Conservation (phyloP, 2,797 vertebrate genomes). For the Syndactyla subalaris region DNA sequence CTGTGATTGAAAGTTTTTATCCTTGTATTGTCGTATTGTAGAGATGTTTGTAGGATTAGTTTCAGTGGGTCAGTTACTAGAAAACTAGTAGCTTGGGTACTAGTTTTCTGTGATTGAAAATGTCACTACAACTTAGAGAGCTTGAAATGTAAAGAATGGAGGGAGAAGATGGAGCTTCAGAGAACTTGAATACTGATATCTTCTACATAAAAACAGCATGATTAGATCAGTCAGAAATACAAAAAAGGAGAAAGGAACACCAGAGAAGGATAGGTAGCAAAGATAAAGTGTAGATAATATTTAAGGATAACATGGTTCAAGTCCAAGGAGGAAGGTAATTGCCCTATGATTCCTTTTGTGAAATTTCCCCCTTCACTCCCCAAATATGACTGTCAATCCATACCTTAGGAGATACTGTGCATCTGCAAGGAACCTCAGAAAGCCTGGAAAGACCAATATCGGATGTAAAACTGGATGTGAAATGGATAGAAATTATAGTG, state of each 20-base stretch:
- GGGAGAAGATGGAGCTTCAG: background rate
- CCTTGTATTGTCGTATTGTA: background rate
- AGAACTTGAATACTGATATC: background rate
- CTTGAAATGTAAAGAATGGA: background rate
- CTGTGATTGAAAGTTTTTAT: background rate
- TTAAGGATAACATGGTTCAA: background rate
- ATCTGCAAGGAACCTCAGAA: background rate
- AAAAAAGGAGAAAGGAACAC: background rate
- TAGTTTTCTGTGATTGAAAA: background rate
- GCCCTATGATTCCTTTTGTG: background rate
- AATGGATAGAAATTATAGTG: background rate
- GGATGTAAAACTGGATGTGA: background rate
- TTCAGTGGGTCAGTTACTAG: background rate
- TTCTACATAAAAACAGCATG: background rate
- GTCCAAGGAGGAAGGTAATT: background rate
- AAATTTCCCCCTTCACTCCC: background rate
- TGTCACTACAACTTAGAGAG: background rate
- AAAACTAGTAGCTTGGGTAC: background rate
- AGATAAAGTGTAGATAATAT: background rate
- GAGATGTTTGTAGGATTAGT: background rate
- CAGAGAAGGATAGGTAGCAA: background rate
- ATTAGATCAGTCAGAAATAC: background rate
- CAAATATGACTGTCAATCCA: background rate
- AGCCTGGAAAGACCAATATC: background rate
- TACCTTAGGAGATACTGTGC: background rate